Base-by-base conservation (phyloP, 1,140 invertebrate species). In the Zeugodacus cucurbitae region DNA sequence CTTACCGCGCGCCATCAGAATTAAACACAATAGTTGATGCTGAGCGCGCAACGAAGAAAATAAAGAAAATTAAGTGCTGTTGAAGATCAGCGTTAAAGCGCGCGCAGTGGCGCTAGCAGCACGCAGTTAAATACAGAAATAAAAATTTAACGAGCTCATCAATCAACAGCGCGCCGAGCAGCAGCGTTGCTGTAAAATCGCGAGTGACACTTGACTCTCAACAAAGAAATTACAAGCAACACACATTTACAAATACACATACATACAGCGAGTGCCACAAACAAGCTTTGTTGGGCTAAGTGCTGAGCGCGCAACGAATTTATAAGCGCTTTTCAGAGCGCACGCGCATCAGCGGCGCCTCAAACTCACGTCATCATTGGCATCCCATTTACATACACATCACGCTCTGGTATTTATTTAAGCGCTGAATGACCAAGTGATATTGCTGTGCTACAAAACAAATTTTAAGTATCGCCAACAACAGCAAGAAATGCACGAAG, bases 401-500 rank as follows among this genome's bases (percentile, higher is more conserved):
- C 74, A 48, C 74, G 74, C 74, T 74, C 67, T 32, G 32, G 14
- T 34, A 67, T 67, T 67, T 67, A 14, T 54, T 11, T 22, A 26
- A 26, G 26, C 32, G 34, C 64, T 32, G 11, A 17, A 34, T 34
- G 64, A 6, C 67, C 67, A 41, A 74, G 32, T 74, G 32, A 22
- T 37, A 62, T 74, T 74, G 41, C 17, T 74, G 67, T 37, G 29
- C 34, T 22, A 14, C 41, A 48, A 82, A 82, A 82, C 34, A 82
- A 26, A 82, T 82, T 82, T n/a, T 41, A 64, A 70, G 34, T 48
- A 87, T 20, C 58, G 37, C 22, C 86, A 87, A 87, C 86, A 41
- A 87, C 5, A n/a, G n/a, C n/a, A n/a, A n/a, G n/a, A n/a, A 64
- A 87, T n/a, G 34, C 29, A 59, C 48, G 57, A 26, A 86, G 54